These are phyloP conservation scores for Lineus longissimus DNA, from an alignment of 1,140 invertebrate genomes.

Conservation along the genomic window DNA sequence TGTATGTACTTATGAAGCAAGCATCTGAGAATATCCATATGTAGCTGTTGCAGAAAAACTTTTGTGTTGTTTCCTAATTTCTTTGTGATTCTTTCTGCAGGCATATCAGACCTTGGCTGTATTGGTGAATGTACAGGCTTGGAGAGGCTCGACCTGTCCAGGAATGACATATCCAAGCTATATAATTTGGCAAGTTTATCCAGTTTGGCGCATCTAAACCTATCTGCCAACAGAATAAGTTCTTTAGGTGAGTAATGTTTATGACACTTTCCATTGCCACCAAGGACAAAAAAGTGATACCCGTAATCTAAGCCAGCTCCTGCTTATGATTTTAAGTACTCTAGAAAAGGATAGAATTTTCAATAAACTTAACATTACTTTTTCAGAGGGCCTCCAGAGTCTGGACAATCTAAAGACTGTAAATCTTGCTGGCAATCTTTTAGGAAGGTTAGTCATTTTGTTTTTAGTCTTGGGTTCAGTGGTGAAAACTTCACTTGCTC, in stretches of 20 bases:
- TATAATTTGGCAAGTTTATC: conserved; percentile 36
- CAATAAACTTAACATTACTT: neutral
- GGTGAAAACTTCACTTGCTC: too few species aligned
- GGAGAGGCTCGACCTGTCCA: conserved; percentile 38
- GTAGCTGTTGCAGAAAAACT: too few species aligned
- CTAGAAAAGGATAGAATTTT: neutral
- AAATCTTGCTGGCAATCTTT: conserved; percentile 42
- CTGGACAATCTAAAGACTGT: conserved; percentile 38
- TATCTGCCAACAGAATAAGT: conserved; percentile 42
- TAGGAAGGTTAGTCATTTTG: conserved; percentile 40
- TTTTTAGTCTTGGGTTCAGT: too few species aligned
- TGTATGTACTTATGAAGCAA: neutral
- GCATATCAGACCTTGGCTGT: conserved; percentile 38
- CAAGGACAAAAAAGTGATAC: neutral
- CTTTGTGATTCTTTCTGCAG: conserved; percentile 18
- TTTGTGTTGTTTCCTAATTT: too few species aligned
- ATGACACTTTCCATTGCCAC: neutral
- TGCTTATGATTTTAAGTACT: neutral
- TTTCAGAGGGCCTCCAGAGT: conserved; percentile 43
- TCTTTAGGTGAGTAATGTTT: conserved; percentile 31
- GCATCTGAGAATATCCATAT: neutral
- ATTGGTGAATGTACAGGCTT: conserved; percentile 38
- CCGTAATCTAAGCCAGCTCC: neutral
- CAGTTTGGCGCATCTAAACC: conserved; percentile 31
- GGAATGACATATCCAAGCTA: conserved; percentile 37